Conservation (phyloP, 2,888 invertebrate species). For the Candidula unifasciata region DNA sequence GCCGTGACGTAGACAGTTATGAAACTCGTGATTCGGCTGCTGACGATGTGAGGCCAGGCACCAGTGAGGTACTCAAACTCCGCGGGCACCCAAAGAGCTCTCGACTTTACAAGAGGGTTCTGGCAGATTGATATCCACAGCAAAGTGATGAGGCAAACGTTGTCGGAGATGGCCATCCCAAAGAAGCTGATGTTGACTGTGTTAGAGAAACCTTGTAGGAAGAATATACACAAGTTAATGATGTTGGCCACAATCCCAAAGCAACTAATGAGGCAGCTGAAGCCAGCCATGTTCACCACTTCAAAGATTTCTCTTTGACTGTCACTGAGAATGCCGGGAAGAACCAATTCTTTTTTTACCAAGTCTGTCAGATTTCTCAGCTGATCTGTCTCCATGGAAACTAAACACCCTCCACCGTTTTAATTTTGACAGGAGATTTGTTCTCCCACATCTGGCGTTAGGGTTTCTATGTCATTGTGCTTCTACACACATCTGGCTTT, state of each 20-base stretch:
- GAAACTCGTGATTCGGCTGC: constrained; percentile 17
- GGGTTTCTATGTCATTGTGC: too few species aligned
- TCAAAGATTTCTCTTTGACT: background rate
- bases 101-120: constrained; percentile 9
- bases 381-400: too few species aligned
- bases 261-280: background rate
- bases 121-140: constrained; percentile 11
- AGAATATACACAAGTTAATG: constrained; percentile 31
- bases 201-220: constrained; percentile 28
- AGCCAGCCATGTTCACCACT: background rate
- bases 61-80: constrained; percentile 10
- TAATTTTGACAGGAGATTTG: too few species aligned
- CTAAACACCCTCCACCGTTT: too few species aligned
- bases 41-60: constrained; percentile 5
- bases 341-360: too few species aligned
- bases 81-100: background rate
- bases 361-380: too few species aligned
- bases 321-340: constrained; percentile 9
- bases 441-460: too few species aligned
- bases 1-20: constrained; percentile 32
- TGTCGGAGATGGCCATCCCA: constrained; percentile 30
- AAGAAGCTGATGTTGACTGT: constrained; percentile 30
- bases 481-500: too few species aligned
- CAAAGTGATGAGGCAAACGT: background rate
- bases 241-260: constrained; percentile 8